Evolutionary conservation across 2,113 vertebrate species (phyloP), one percentile per base, ranked within the genome.

Genomic region (Coptodon rendalli): DNA sequence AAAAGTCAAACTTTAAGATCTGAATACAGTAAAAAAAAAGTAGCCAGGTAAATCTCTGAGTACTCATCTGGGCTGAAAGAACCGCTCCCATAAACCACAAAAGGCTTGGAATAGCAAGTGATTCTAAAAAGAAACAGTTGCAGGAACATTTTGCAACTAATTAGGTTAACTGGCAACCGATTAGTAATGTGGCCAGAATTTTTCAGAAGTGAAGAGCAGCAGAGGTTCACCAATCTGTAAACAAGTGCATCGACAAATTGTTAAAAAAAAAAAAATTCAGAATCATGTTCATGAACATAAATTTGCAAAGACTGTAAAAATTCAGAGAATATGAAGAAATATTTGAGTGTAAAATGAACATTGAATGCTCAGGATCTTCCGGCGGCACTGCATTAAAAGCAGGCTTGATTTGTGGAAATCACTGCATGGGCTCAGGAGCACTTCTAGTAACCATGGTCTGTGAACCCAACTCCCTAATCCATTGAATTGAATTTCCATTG

Each of bases 61-160:
- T 54, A 71, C 66, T 66, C 14, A 91, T 92, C 22, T 89, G 61
- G 91, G 88, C 81, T 85, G 92, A 86, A 63, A 84, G 80, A 90
- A 86, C 54, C 71, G 73, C 91, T 43, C 29, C 63, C 59, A 82
- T 34, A 54, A 92, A 87, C 87, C 53, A 90, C 63, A 71, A 22
- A 68, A 71, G n/a, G n/a, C 66, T 43, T 71, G n/a, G 66, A 71
- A 43, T 40, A 71, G 66, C 36, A 24, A 43, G 36, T 24, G 63
- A 11, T 36, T 40, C 36, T 40, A 68, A 71, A 71, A 43, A 16
- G 66, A 40, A 71, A 71, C 36, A 71, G 34, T 36, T 68, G 31
- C 61, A 66, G 17, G 31, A 36, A 36, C 61, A 36, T 66, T 66
- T 66, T 36, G 9, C 31, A 7, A n/a, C 17, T 7, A 36, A 36